Percentiles rank a stretch among this genome's conserved stretches.
Evolutionary conservation across 2,113 vertebrate genomes (phyloP).

Genomic region (Micronycteris hirsuta): DNA sequence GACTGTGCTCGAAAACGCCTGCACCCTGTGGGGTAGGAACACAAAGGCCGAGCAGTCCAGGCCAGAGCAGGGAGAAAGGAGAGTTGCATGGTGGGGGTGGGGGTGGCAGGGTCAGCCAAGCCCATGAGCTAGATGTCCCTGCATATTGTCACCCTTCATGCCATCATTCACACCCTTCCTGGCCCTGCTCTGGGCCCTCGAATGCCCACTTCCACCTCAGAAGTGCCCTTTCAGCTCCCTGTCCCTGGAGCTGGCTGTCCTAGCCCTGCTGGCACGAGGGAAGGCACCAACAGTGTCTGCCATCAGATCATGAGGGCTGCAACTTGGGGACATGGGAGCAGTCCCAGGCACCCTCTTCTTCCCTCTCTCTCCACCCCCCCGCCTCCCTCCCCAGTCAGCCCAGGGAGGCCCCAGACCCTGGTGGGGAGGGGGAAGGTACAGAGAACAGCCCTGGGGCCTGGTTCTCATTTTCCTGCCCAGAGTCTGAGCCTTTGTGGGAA

Average conservation of each 20-base stretch:
- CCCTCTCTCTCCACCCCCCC: not conserved
- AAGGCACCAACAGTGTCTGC: not conserved
- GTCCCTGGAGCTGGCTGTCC: not conserved
- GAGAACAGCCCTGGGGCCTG: conserved; percentile 60
- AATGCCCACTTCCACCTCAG: not conserved
- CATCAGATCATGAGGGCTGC: not conserved
- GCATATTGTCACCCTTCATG: not conserved
- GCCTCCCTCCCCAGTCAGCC: not conserved
- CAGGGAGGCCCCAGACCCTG: conserved; percentile 39
- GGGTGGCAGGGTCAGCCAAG: not conserved
- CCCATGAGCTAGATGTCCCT: not conserved
- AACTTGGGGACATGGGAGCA: not conserved
- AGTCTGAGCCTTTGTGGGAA: conserved; percentile 73
- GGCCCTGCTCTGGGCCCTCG: not conserved
- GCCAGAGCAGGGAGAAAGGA: not conserved
- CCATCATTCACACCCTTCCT: not conserved
- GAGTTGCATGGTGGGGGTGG: not conserved
- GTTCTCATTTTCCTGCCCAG: conserved; percentile 74
- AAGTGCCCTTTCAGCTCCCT: not conserved
- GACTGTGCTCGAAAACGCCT: not conserved
- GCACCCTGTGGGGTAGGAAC: not conserved
- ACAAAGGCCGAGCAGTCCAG: not conserved
- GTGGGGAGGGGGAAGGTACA: conserved; percentile 36
- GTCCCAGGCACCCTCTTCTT: not conserved
- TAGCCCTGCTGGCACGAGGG: not conserved